Evolutionary conservation across 1,140 invertebrate genomes (phyloP), one percentile per base, ranked within the genome.

Genomic region (Vanessa tameamea): DNA sequence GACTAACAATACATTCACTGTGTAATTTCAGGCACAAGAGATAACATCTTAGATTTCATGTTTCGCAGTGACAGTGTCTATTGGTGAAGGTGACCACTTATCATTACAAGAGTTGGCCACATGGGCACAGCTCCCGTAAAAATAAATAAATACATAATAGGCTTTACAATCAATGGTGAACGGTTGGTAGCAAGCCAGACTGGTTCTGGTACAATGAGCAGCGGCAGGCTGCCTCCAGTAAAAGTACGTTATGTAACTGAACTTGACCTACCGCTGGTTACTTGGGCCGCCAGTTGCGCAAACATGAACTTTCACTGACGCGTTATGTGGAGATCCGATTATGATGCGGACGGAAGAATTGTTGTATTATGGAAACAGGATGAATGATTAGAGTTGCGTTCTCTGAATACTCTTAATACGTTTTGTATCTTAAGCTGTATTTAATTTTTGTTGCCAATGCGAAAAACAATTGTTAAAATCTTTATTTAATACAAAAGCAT

Each of bases 191-290:
- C 20, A 20, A 20, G 1, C 12, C 48, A 51, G 26, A 31, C 14
- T 12, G 48, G 48, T 51, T 9, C 37, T 43, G 37, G 9, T 43
- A 43, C 37, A 43, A 43, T 43, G 37, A 43, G 37, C 9, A 9
- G 37, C 9, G 37, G 9, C 37, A 43, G 37, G 37, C 37, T 12
- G 11, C 23, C 9, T 23, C 53, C 53, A 23, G 11, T 61, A 61
- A 61, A 61, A 61, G 31, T 61, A 15, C 23, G 31, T 61, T 61
- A 61, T 31, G 13, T 63, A 76, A 69, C 1, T 68, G 72, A 71
- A 67, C 72, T 74, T 77, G 76, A 77, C 76, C 74, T 64, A 64
- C 59, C 76, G 69, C 72, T 14, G 20, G 68, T 78, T n/a, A 71
- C 76, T 78, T 78, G 72, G 15, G 64, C 66, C 70, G 20, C 37